These are phyloP conservation scores for Drosophila nebulosa DNA, from an alignment of 1,140 invertebrate species.

Conservation along the genomic window DNA sequence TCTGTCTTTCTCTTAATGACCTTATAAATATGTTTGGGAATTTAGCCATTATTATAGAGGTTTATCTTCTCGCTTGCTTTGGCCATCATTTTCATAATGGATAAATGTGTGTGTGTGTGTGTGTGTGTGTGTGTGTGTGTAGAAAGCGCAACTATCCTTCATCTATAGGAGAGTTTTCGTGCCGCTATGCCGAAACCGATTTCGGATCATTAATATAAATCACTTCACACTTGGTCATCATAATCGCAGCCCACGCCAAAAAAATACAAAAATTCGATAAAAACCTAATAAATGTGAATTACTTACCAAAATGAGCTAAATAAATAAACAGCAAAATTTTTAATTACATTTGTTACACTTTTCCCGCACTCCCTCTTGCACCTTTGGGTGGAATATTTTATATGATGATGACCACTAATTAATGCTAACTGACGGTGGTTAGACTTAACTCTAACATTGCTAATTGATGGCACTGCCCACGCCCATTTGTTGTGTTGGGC, in stretches of 20 bases:
- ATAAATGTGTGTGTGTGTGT: slow-evolving; percentile 6
- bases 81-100: slow-evolving; percentile 43
- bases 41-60: slow-evolving; percentile 5
- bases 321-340: slow-evolving; percentile 30
- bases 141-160: slow-evolving; percentile 15
- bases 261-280: background rate
- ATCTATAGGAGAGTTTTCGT: slow-evolving; percentile 35
- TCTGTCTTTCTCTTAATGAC: background rate
- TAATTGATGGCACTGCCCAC: slow-evolving; percentile 9
- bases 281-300: background rate
- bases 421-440: slow-evolving; percentile 44
- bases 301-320: background rate
- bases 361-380: too few species aligned
- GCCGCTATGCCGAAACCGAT: slow-evolving; percentile 8
- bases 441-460: background rate
- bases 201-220: slow-evolving; percentile 54
- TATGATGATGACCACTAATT: slow-evolving; percentile 6
- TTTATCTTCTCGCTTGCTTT: slow-evolving; percentile 34
- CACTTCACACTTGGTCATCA: slow-evolving; percentile 49
- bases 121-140: too few species aligned
- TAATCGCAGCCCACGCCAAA: slow-evolving; percentile 45
- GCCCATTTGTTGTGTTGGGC: background rate
- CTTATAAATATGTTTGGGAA: slow-evolving; percentile 19
- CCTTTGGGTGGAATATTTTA: background rate
- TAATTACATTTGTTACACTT: slow-evolving; percentile 50